Conservation (phyloP, 2,797 vertebrate species). For the Sylvilagus floridanus region DNA sequence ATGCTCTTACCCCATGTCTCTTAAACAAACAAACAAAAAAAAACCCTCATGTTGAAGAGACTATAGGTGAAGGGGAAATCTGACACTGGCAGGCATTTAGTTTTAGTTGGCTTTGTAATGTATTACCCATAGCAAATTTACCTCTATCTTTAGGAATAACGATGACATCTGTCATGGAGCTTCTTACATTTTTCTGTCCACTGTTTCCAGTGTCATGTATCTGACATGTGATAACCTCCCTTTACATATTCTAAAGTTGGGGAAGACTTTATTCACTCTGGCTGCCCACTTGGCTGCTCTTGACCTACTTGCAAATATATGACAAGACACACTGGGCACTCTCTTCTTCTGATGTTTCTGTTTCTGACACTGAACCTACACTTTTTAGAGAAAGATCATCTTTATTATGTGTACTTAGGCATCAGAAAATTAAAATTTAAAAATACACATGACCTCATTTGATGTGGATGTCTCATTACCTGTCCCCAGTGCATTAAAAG, state of each 20-base stretch:
- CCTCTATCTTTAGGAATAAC: slow-evolving; percentile 84
- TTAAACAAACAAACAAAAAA: background rate
- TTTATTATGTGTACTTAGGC: slow-evolving; percentile 24
- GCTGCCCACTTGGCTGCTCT: slow-evolving; percentile 76
- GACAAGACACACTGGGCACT: slow-evolving; percentile 67
- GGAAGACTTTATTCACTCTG: slow-evolving; percentile 71
- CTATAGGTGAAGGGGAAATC: slow-evolving; percentile 72
- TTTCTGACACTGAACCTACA: slow-evolving; percentile 48
- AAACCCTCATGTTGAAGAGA: slow-evolving; percentile 31
- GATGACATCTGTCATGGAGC: slow-evolving; percentile 83
- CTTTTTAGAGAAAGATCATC: slow-evolving; percentile 47
- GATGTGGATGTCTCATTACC: slow-evolving; percentile 39
- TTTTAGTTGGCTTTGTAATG: slow-evolving; percentile 75
- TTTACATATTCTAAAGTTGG: slow-evolving; percentile 75
- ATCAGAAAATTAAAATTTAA: slow-evolving; percentile 59
- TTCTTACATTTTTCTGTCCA: slow-evolving; percentile 84
- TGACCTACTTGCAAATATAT: slow-evolving; percentile 85
- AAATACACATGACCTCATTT: slow-evolving; percentile 51
- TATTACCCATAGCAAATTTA: slow-evolving; percentile 82
- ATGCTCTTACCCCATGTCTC: slow-evolving; percentile 22
- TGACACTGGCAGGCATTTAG: slow-evolving; percentile 68
- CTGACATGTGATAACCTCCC: slow-evolving; percentile 86
- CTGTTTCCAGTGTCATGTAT: slow-evolving; percentile 83
- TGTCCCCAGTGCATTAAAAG: background rate
- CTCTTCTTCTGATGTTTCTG: slow-evolving; percentile 67